A percentile compares a stretch with the other conserved stretches of the same genome.
Evolutionary conservation across 2,797 vertebrate genomes (phyloP).

Genomic region (Enteromius argenteus): DNA sequence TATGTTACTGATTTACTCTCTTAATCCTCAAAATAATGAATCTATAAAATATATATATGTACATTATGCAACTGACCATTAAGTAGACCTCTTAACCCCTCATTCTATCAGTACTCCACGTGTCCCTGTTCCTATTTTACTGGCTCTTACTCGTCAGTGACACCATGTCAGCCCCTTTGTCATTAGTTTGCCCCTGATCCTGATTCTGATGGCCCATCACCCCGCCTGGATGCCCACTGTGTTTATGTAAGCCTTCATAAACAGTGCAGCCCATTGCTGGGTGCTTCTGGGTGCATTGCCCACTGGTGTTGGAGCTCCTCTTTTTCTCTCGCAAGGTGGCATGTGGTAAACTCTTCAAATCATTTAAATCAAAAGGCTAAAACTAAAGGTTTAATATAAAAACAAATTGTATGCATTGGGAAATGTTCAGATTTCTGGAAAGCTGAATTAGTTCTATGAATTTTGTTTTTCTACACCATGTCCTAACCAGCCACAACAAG

Average conservation of each 20-base stretch:
- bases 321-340: constrained; percentile 28
- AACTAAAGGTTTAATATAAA: neutral
- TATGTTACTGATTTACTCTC: neutral
- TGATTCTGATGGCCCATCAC: constrained; percentile 23
- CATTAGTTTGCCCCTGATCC: neutral
- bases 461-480: neutral
- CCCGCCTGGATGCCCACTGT: neutral
- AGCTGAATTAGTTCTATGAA: constrained; percentile 14
- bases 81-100: neutral
- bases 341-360: constrained; percentile 34
- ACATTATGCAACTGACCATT: neutral
- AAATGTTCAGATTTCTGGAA: neutral
- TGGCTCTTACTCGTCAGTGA: neutral
- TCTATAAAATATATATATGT: neutral
- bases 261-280: constrained; percentile 47
- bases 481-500: neutral
- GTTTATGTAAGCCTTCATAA: constrained; percentile 33
- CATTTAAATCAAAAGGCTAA: neutral
- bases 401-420: neutral
- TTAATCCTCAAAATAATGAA: neutral
- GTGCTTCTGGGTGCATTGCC: constrained; percentile 30
- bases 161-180: neutral
- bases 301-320: constrained; percentile 61
- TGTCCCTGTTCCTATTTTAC: neutral
- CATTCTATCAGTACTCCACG: neutral